Evolutionary conservation across 35 echinoderm and acorn worm species (phyloP).

Genomic region (Lytechinus variegatus): DNA sequence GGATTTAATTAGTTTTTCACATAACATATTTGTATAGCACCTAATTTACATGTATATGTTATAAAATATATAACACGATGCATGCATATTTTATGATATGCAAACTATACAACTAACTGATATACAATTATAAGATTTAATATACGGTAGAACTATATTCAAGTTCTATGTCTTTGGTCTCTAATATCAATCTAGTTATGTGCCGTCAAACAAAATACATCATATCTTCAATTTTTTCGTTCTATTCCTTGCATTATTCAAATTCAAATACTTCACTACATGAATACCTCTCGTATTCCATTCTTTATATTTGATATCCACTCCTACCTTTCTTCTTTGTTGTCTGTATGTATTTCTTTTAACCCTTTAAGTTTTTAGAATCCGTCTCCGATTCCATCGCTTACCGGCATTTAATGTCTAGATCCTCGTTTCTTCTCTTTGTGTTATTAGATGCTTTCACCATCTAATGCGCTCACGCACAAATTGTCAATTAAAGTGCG

Average conservation of each 20-base stretch:
- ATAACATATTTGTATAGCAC: no score
- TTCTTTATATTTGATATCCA: background rate
- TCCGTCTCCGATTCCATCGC: background rate
- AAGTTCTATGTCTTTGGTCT: no score
- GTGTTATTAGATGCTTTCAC: background rate
- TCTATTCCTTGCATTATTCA: background rate
- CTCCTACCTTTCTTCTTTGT: background rate
- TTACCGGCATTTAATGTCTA: background rate
- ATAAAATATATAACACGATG: no score
- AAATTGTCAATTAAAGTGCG: constrained; percentile 4
- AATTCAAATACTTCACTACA: no score
- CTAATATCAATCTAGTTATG: no score
- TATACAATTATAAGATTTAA: no score
- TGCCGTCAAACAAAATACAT: background rate
- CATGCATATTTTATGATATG: no score
- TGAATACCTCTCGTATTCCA: background rate
- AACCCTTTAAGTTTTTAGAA: background rate
- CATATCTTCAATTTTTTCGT: background rate
- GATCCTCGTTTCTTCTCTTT: background rate
- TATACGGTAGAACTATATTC: no score
- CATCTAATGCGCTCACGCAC: background rate
- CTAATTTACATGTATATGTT: no score
- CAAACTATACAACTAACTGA: no score
- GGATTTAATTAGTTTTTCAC: no score
- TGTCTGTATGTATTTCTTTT: background rate